These are phyloP conservation scores for Chamaetylas fuelleborni DNA, from an alignment of 2,113 vertebrate genomes.

Conservation along the genomic window DNA sequence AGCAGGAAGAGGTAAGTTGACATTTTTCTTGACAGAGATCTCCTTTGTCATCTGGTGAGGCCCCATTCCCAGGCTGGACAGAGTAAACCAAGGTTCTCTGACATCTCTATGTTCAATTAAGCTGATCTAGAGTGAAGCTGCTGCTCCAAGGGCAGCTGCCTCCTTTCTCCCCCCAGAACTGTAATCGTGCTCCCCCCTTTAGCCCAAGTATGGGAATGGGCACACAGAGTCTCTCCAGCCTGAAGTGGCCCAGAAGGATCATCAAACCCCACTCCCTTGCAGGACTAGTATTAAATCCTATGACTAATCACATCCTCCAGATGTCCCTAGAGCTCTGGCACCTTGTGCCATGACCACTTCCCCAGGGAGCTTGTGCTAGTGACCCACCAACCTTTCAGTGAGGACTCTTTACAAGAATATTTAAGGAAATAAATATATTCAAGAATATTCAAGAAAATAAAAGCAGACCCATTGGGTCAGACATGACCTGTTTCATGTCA, in stretches of 20 bases:
- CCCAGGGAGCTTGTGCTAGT: neutral
- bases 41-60: neutral
- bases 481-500: neutral
- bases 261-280: neutral
- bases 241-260: neutral
- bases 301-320: neutral
- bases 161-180: neutral
- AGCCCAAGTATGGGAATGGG: neutral
- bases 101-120: neutral
- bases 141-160: neutral
- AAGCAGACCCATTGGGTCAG: neutral
- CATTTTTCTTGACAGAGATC: neutral
- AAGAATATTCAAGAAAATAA: neutral
- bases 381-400: neutral
- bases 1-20: neutral
- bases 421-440: neutral
- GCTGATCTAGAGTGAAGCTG: neutral
- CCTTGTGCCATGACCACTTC: neutral
- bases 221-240: neutral
- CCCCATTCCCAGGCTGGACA: neutral
- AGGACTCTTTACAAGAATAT: neutral
- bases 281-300: neutral
- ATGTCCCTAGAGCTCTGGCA: neutral
- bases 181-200: neutral
- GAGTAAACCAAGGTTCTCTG: neutral